phyloP scores from a whole-genome alignment of 2,113 vertebrate genomes.

The Gallinago paraguaiae region DNA sequence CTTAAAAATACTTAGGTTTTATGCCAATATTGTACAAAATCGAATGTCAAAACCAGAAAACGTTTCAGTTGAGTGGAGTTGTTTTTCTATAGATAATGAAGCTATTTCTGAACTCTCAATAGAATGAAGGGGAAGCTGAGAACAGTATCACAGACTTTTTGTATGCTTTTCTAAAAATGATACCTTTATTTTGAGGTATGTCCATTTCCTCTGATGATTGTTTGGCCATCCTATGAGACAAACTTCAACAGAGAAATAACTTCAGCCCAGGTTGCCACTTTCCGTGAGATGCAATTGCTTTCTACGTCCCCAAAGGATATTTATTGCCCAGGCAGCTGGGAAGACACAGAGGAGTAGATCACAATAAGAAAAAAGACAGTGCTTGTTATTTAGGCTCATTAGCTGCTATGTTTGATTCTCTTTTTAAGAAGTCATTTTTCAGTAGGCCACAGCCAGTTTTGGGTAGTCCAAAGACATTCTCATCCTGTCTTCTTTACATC shows the following conservation, averaged over 20 bases:
- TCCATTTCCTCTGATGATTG: not conserved
- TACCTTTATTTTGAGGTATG: not conserved
- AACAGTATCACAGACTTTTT: not conserved
- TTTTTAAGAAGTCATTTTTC: not conserved
- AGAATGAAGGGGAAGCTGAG: not conserved
- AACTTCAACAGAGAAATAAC: not conserved
- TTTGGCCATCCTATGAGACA: not conserved
- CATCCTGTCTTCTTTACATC: accelerated
- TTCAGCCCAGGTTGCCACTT: not conserved
- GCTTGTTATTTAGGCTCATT: not conserved
- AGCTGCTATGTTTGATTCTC: not conserved
- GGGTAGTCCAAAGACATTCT: not conserved
- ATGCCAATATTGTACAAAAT: not conserved
- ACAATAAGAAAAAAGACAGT: not conserved
- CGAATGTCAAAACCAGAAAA: not conserved
- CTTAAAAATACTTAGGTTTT: not conserved
- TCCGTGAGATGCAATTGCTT: not conserved
- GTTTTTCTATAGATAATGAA: not conserved
- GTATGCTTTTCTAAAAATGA: not conserved
- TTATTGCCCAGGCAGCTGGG: not conserved
- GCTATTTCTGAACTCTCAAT: not conserved
- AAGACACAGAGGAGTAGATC: not conserved
- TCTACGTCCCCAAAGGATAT: not conserved
- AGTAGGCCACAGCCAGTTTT: not conserved
- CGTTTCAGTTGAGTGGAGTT: not conserved